A percentile compares a stretch with the other conserved stretches of the same genome.
These are phyloP conservation scores for Gila orcuttii DNA, from an alignment of 2,113 vertebrate genomes.

Conservation along the genomic window DNA sequence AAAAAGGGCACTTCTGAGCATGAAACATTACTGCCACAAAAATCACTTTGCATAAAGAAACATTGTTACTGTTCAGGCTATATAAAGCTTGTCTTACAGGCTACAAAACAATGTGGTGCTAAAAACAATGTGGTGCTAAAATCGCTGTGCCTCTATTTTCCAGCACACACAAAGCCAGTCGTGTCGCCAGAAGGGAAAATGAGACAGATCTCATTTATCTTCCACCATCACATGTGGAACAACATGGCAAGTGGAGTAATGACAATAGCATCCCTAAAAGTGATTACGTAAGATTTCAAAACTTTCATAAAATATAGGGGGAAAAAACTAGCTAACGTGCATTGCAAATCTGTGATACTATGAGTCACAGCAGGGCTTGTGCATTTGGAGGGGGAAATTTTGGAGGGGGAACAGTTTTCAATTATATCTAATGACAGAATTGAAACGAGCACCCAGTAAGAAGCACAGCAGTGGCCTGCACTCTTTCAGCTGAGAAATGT, in stretches of 20 bases:
- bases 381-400: slow-evolving; percentile 12
- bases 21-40: background rate
- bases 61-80: background rate
- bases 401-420: background rate
- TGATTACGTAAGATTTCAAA: slow-evolving; percentile 26
- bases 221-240: slow-evolving; percentile 1
- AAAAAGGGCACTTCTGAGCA: background rate
- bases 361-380: background rate
- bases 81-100: slow-evolving; percentile 8
- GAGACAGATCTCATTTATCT: slow-evolving; percentile 43
- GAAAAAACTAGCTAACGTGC: slow-evolving; percentile 13
- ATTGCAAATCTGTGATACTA: background rate
- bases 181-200: background rate
- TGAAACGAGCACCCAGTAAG: slow-evolving; percentile 16
- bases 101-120: slow-evolving; percentile 5
- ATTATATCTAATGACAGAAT: slow-evolving; percentile 51
- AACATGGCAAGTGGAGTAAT: slow-evolving; percentile 9
- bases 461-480: background rate
- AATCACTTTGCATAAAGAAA: slow-evolving; percentile 1
- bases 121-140: slow-evolving; percentile 14
- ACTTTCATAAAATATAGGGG: background rate
- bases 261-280: background rate
- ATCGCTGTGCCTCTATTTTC: slow-evolving; percentile 1
- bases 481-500: slow-evolving; percentile 38
- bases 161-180: background rate